Base-by-base conservation (phyloP, 2,888 invertebrate genomes). In the Strigamia crassipes region DNA sequence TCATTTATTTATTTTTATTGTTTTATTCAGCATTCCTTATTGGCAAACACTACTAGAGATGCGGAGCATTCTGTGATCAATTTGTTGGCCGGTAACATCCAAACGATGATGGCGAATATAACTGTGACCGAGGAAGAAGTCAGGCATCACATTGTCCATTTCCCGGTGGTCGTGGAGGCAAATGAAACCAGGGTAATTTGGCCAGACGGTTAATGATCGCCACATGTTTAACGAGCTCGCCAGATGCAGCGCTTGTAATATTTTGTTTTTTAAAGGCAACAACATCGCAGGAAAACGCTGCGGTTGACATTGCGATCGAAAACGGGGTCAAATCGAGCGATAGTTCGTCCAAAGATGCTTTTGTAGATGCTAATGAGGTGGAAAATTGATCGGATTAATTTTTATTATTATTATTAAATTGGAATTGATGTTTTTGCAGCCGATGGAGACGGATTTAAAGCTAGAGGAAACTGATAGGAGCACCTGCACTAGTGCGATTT, bases 101-200 rank as follows among this genome's bases (percentile, higher is more conserved):
- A 42, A 15, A 38, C 78, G 5, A 85, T 87, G 82, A 81, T 85
- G 56, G 84, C 86, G 0, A 83, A 84, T 41, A 84, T 86, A 38
- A 85, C 83, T 21, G 84, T 86, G 13, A 84, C 85, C 0, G 85
- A 84, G 61, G 83, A 84, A 0, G 84, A 86, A 31, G 82, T 87
- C 18, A 82, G 84, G 23, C 84, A 84, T 21, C 86, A 86, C 82
- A 82, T 86, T 15, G 84, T 85, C n/a, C 83, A 84, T 3, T 38
- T 41, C n/a, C 41, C 78, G 5, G 10, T 5, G 38, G 21, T n/a
- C 8, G 34, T 15, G 8, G 27, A 27, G 23, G 5, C 31, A 15
- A 66, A 9, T 66, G 66, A 66, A 66, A 66, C 23, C 6, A 12
- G 8, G 27, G 66, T 66, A 66, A 34, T 34, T 34, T n/a, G n/a